These are phyloP conservation scores for Pangasius macronema DNA, from an alignment of 2,797 vertebrate species.

Conservation along the genomic window DNA sequence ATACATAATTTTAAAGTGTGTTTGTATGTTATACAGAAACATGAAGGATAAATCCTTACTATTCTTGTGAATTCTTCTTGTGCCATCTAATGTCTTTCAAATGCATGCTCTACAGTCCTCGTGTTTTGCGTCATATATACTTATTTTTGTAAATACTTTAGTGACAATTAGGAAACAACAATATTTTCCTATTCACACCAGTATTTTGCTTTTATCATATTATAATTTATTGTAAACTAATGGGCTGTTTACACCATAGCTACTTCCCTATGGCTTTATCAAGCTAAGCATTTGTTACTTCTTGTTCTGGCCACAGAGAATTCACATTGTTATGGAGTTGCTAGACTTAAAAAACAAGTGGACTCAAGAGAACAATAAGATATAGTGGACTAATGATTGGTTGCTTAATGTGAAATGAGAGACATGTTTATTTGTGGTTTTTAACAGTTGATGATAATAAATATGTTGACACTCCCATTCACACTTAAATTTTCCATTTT, in stretches of 20 bases:
- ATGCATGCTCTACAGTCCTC: neutral
- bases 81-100: neutral
- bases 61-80: neutral
- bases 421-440: neutral
- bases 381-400: constrained; percentile 7
- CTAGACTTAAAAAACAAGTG: neutral
- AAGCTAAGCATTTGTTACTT: neutral
- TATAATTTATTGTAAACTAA: constrained; percentile 8
- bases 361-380: constrained; percentile 3
- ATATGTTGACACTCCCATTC: neutral
- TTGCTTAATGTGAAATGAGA: neutral
- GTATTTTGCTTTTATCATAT: neutral
- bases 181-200: neutral
- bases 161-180: neutral
- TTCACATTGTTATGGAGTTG: constrained; percentile 14
- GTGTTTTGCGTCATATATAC: neutral
- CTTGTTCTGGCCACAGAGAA: constrained; percentile 22
- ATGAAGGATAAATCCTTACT: neutral
- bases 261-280: neutral
- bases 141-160: neutral
- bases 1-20: neutral
- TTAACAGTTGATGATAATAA: neutral
- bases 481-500: neutral
- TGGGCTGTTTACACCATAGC: neutral
- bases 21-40: neutral